Evolutionary conservation across 1,140 invertebrate genomes (phyloP).

Genomic region (Sycophaga agraensis): DNA sequence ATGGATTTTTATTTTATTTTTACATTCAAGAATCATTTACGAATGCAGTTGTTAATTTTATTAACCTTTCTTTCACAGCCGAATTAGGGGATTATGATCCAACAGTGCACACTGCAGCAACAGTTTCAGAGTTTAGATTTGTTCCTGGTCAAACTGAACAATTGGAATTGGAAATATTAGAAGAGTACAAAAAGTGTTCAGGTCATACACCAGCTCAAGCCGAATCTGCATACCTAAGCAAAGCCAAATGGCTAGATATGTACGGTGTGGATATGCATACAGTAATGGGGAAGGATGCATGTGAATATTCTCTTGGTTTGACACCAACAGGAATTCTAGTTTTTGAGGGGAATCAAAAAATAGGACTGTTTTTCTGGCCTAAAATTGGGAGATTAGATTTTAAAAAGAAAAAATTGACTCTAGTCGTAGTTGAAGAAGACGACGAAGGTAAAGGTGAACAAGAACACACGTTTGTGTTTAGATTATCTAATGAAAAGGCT

Average conservation of each 20-base stretch:
- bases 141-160: constrained; percentile 91
- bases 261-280: constrained; percentile 96
- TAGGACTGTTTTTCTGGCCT: constrained; percentile 98
- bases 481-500: constrained; percentile 92
- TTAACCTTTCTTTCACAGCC: constrained; percentile 62
- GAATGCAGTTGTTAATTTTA: neutral
- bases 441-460: constrained; percentile 86
- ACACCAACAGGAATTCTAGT: constrained; percentile 97
- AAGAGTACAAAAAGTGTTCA: constrained; percentile 84
- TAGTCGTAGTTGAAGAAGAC: constrained; percentile 95
- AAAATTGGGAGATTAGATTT: constrained; percentile 93
- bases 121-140: constrained; percentile 97
- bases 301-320: constrained; percentile 93
- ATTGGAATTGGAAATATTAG: constrained; percentile 87
- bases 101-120: constrained; percentile 85
- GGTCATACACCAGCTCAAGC: constrained; percentile 87
- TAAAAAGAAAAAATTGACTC: constrained; percentile 92
- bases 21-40: neutral
- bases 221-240: constrained; percentile 88
- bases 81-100: constrained; percentile 97
- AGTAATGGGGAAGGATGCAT: constrained; percentile 92
- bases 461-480: constrained; percentile 82
- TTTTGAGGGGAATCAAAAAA: constrained; percentile 93
- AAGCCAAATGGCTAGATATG: constrained; percentile 95
- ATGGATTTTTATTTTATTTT: constrained; percentile 42